These are phyloP conservation scores for Pelecanoides urinatrix DNA, from an alignment of 2,113 vertebrate genomes.

Conservation along the genomic window DNA sequence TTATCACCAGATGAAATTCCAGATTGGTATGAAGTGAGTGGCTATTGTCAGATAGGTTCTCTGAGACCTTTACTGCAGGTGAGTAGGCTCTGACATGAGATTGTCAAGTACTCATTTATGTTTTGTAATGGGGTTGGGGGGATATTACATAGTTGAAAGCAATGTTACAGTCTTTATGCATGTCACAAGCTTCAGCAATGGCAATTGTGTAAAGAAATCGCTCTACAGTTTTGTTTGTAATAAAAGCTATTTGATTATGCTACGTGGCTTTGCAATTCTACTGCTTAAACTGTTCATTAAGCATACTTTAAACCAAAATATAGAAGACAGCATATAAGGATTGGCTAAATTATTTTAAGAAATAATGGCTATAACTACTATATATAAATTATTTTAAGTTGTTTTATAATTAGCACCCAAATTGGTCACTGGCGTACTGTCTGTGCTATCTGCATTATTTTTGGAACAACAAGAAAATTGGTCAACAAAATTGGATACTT, in stretches of 20 bases:
- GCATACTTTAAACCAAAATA: neutral
- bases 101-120: neutral
- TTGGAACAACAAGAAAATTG: neutral
- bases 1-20: conserved; percentile 79
- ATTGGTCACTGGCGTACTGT: neutral
- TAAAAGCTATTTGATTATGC: neutral
- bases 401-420: neutral
- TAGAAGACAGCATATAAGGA: neutral
- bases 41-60: conserved; percentile 86
- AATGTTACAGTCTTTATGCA: neutral
- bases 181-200: neutral
- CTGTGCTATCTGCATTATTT: neutral
- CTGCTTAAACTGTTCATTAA: neutral
- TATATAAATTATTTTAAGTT: neutral
- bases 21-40: conserved; percentile 78
- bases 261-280: neutral
- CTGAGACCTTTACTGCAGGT: conserved; percentile 91
- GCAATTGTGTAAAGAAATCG: neutral
- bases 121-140: neutral
- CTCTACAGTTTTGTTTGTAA: neutral
- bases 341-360: neutral
- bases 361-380: neutral
- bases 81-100: neutral
- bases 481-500: neutral
- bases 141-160: neutral